Percentiles rank a stretch among this genome's conserved stretches.
Evolutionary conservation across 2,888 invertebrate genomes (phyloP).

Genomic region (Ceraclea dissimilis): DNA sequence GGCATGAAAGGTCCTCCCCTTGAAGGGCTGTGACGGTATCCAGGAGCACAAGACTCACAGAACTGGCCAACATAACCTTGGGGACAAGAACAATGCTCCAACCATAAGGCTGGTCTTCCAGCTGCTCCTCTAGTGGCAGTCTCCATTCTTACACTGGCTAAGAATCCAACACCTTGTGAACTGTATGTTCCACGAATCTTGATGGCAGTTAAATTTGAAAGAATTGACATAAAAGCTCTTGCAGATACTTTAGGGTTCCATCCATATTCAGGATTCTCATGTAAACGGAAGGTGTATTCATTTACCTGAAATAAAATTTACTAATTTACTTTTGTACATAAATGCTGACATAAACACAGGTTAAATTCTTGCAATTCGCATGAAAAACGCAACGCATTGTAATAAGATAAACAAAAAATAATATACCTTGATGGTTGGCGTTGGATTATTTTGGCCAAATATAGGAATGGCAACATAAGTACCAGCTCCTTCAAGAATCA

Average conservation of each 20-base stretch:
- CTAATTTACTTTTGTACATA: neutral
- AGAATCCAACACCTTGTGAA: constrained; percentile 73
- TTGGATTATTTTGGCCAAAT: constrained; percentile 82
- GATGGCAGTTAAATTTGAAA: constrained; percentile 89
- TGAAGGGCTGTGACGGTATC: constrained; percentile 85
- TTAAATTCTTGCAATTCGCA: neutral
- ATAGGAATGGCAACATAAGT: constrained; percentile 80
- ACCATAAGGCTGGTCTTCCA: constrained; percentile 78
- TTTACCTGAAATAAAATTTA: constrained; percentile 46
- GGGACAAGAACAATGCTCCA: constrained; percentile 90
- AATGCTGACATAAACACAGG: neutral
- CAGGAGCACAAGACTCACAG: constrained; percentile 95
- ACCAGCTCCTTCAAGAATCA: constrained; percentile 83
- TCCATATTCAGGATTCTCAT: constrained; percentile 85
- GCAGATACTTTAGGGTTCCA: constrained; percentile 90
- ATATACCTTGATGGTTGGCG: constrained; percentile 62
- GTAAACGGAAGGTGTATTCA: constrained; percentile 77
- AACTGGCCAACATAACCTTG: constrained; percentile 86
- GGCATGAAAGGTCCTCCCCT: constrained; percentile 88
- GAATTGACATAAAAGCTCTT: constrained; percentile 83
- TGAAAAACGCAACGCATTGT: neutral
- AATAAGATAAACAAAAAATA: neutral
- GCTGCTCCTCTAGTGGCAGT: constrained; percentile 76
- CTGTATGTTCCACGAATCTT: constrained; percentile 91
- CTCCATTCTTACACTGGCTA: constrained; percentile 84